These are phyloP conservation scores for Pasiphila rectangulata DNA, from an alignment of 2,888 invertebrate genomes.

Conservation along the genomic window DNA sequence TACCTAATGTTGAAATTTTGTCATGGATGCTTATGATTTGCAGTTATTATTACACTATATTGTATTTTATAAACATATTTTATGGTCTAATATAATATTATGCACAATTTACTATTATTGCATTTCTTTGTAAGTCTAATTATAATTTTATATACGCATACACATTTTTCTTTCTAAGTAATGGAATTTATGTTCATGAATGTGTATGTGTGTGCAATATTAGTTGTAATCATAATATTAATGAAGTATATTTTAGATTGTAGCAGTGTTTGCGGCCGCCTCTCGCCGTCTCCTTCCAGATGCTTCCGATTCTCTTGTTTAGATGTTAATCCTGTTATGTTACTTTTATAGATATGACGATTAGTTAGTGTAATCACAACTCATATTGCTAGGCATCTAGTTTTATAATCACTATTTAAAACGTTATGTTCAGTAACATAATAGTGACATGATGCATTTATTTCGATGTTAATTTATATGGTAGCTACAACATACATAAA, in stretches of 20 bases:
- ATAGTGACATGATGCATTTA: slow-evolving; percentile 81
- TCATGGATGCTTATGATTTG: slow-evolving; percentile 65
- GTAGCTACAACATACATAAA: slow-evolving; percentile 75
- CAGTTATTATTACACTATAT: slow-evolving; percentile 74
- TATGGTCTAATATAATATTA: slow-evolving; percentile 73
- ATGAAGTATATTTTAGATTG: slow-evolving; percentile 60
- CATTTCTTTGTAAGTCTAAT: slow-evolving; percentile 67
- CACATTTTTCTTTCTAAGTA: slow-evolving; percentile 68
- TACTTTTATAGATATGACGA: slow-evolving; percentile 56
- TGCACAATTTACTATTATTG: slow-evolving; percentile 76
- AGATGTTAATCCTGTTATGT: slow-evolving; percentile 56
- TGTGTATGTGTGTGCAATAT: slow-evolving; percentile 82
- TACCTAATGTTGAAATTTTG: slow-evolving; percentile 49
- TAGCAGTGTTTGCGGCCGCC: slow-evolving; percentile 45
- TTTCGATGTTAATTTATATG: slow-evolving; percentile 78
- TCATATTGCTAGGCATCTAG: slow-evolving; percentile 71
- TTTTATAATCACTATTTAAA: slow-evolving; percentile 64
- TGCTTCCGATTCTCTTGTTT: slow-evolving; percentile 65
- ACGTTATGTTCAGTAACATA: slow-evolving; percentile 75
- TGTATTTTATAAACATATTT: slow-evolving; percentile 78
- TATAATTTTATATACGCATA: slow-evolving; percentile 75
- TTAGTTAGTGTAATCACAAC: slow-evolving; percentile 78
- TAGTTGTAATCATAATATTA: slow-evolving; percentile 71
- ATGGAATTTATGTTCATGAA: slow-evolving; percentile 63
- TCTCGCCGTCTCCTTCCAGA: slow-evolving; percentile 36